A percentile compares a stretch with the other conserved stretches of the same genome.
phyloP scores from a whole-genome alignment of 2,113 vertebrate genomes.

The Platysteira castanea region DNA sequence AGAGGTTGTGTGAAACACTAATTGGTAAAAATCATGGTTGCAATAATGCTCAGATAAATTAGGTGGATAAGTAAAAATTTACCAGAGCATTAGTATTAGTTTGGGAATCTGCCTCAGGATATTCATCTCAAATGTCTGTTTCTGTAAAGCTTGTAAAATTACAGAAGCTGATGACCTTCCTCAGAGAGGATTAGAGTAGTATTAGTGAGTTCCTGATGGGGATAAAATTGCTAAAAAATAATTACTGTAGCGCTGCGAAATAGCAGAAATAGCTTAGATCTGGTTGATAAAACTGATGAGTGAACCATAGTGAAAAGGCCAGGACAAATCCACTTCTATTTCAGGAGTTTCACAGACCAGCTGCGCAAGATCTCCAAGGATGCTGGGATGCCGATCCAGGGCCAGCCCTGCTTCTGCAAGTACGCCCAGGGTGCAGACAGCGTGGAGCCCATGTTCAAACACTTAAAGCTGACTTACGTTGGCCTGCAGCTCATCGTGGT shows the following conservation, averaged over 20 bases:
- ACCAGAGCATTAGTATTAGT: background rate
- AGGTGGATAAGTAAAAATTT: background rate
- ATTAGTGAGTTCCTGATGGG: background rate
- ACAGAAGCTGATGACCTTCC: background rate
- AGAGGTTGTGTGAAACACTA: background rate
- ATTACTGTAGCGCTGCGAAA: background rate
- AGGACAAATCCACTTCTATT: background rate
- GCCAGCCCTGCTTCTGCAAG: constrained; percentile 98
- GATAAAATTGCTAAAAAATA: background rate
- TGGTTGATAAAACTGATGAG: background rate
- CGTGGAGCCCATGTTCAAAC: constrained; percentile 97
- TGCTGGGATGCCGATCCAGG: constrained; percentile 95
- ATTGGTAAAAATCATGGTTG: background rate
- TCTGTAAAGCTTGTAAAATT: background rate
- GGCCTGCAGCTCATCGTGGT: constrained; percentile 98
- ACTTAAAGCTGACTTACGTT: constrained; percentile 96
- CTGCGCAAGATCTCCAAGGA: constrained; percentile 97
- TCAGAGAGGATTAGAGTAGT: background rate
- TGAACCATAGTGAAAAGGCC: background rate
- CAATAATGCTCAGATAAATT: background rate
- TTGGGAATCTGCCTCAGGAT: background rate
- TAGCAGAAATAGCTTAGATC: background rate
- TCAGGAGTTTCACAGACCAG: constrained; percentile 97
- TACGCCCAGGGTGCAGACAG: constrained; percentile 97
- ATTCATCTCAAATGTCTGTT: background rate